Percentiles rank a stretch among this genome's conserved stretches.
Evolutionary conservation across 2,113 vertebrate species (phyloP).

Genomic region (Odocoileus hemionus): DNA sequence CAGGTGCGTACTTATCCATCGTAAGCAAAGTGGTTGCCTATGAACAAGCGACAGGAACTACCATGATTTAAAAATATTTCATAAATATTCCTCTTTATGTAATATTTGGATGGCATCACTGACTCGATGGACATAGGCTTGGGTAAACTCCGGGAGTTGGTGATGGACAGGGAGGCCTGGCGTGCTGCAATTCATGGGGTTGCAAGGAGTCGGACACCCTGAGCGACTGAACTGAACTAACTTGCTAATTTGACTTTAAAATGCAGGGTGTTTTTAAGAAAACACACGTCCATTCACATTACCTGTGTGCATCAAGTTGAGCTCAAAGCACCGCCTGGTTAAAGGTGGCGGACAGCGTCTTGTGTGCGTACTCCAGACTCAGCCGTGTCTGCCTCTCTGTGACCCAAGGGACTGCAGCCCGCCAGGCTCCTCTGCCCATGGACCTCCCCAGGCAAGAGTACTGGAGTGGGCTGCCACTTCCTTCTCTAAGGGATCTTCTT

Average conservation of each 20-base stretch:
- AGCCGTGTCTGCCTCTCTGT: not conserved
- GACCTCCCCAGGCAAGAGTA: not conserved
- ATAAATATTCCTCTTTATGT: not conserved
- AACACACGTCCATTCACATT: not conserved
- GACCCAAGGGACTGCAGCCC: not conserved
- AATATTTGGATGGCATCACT: not conserved
- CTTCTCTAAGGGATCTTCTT: not conserved
- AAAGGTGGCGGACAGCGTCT: not conserved
- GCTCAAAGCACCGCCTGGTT: not conserved
- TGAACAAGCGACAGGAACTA: not conserved
- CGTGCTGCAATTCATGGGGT: too few relatives aligned
- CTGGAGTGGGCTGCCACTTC: not conserved
- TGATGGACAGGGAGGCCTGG: too few relatives aligned
- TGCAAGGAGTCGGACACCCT: too few relatives aligned
- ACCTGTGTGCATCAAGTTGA: not conserved
- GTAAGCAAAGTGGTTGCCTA: constrained; percentile 98
- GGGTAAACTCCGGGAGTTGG: too few relatives aligned
- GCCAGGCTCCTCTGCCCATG: not conserved
- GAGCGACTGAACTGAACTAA: not conserved
- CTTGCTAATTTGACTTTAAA: not conserved
- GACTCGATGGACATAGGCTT: too few relatives aligned
- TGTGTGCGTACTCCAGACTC: not conserved
- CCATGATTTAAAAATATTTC: not conserved
- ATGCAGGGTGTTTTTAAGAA: not conserved
- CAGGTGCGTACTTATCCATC: constrained; percentile 97